Conservation (phyloP, 2,888 invertebrate genomes). For the Xylota sylvarum region DNA sequence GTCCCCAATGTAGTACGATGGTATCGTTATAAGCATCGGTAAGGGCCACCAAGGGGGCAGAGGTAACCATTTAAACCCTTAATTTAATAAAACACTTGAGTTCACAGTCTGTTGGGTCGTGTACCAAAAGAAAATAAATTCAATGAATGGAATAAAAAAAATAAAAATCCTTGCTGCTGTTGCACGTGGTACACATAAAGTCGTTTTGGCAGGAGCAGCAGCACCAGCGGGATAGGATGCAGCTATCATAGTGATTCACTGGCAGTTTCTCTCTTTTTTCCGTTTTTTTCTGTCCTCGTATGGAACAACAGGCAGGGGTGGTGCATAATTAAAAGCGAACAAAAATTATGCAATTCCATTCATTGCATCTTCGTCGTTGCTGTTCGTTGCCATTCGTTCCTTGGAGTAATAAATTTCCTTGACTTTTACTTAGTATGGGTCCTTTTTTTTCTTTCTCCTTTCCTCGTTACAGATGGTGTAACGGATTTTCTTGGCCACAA, state of each 20-base stretch:
- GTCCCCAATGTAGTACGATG: constrained; percentile 36
- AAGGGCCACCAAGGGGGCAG: constrained; percentile 42
- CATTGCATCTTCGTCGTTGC: constrained; percentile 21
- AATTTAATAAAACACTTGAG: constrained; percentile 71
- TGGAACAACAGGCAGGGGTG: constrained; percentile 34
- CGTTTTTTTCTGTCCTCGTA: constrained; percentile 4
- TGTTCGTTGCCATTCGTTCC: not conserved
- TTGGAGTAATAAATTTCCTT: constrained; percentile 26
- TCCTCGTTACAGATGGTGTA: not conserved
- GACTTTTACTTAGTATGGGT: not conserved
- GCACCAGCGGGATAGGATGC: constrained; percentile 15
- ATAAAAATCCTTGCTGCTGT: constrained; percentile 10
- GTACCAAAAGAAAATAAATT: constrained; percentile 49
- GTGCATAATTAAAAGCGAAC: constrained; percentile 67
- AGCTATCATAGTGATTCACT: constrained; percentile 59
- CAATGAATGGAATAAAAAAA: constrained; percentile 31
- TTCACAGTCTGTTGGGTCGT: constrained; percentile 59
- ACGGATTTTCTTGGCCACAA: not conserved
- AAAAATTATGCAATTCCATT: constrained; percentile 64
- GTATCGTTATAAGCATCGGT: constrained; percentile 27
- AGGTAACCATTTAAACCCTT: constrained; percentile 68
- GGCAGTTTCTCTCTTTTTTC: not conserved
- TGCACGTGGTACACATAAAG: constrained; percentile 6
- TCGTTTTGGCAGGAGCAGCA: not conserved
- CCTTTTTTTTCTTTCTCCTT: not conserved